phyloP scores from a whole-genome alignment of 2,888 invertebrate species.

The Tipula unca region DNA sequence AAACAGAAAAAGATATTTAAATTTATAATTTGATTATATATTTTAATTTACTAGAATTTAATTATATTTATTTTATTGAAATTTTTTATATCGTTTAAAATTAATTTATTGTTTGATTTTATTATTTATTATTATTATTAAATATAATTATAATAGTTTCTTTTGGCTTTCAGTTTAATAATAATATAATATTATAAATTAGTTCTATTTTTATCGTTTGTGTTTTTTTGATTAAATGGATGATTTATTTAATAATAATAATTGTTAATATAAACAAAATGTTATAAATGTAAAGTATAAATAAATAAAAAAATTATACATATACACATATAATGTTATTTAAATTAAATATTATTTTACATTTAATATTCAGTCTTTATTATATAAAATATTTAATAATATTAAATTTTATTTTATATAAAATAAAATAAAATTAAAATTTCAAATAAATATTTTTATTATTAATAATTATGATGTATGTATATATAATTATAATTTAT shows the following conservation, averaged over 20 bases:
- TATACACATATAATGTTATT: background rate
- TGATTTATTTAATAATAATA: background rate
- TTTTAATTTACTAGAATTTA: background rate
- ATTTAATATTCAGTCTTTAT: background rate
- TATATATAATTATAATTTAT: background rate
- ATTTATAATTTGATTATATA: background rate
- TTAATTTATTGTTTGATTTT: conserved; percentile 14
- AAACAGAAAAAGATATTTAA: background rate
- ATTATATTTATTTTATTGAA: background rate
- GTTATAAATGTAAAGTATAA: background rate
- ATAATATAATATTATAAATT: background rate
- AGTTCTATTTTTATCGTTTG: background rate
- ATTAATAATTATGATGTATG: background rate
- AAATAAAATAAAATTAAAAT: background rate
- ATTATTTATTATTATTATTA: conserved; percentile 8
- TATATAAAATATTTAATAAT: conserved; percentile 8
- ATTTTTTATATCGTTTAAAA: background rate
- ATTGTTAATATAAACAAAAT: background rate
- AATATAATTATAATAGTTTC: background rate
- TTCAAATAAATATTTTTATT: background rate
- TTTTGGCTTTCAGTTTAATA: background rate
- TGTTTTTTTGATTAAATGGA: background rate
- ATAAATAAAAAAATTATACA: background rate
- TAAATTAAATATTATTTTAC: background rate
- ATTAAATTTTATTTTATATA: background rate